A percentile compares a stretch with the other conserved stretches of the same genome.
These are phyloP conservation scores for Ornithorhynchus anatinus DNA, from an alignment of 2,113 vertebrate species.

Conservation along the genomic window DNA sequence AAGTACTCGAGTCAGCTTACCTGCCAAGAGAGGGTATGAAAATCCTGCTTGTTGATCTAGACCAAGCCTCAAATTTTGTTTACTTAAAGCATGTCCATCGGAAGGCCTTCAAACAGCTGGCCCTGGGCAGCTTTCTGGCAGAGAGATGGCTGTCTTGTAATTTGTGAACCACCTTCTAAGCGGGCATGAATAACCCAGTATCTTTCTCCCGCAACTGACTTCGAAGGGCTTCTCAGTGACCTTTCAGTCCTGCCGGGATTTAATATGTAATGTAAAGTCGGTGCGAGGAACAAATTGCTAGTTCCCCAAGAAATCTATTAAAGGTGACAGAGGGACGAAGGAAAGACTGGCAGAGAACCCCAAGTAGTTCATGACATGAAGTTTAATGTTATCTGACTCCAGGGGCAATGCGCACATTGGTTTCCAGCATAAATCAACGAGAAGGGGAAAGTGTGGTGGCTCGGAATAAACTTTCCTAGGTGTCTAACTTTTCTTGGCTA, in stretches of 20 bases:
- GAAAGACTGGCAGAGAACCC: not conserved
- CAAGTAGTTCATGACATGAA: not conserved
- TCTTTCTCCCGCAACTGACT: conserved; percentile 24
- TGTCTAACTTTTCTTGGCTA: too few relatives aligned
- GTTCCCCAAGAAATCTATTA: conserved; percentile 63
- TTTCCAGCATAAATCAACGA: too few relatives aligned
- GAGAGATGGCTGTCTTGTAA: conserved; percentile 50
- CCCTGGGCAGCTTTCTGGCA: conserved; percentile 57
- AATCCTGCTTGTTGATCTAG: not conserved
- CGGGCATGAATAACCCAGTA: conserved; percentile 31
- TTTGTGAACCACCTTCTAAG: conserved; percentile 24
- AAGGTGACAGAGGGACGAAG: conserved; percentile 44
- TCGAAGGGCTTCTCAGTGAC: conserved; percentile 38
- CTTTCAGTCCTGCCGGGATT: conserved; percentile 50
- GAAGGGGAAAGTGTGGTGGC: too few relatives aligned
- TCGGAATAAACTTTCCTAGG: too few relatives aligned
- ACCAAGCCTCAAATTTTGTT: conserved; percentile 27
- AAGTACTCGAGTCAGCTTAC: too few relatives aligned
- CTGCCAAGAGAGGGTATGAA: too few relatives aligned
- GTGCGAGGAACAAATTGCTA: conserved; percentile 50
- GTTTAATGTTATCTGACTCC: conserved; percentile 5
- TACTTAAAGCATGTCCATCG: conserved; percentile 47
- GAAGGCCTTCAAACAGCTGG: conserved; percentile 58
- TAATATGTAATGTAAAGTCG: not conserved
- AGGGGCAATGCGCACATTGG: not conserved